Percentiles rank a stretch among this genome's conserved stretches.
phyloP scores from a whole-genome alignment of 2,888 invertebrate genomes.

The Flabesymbios commensalis region DNA sequence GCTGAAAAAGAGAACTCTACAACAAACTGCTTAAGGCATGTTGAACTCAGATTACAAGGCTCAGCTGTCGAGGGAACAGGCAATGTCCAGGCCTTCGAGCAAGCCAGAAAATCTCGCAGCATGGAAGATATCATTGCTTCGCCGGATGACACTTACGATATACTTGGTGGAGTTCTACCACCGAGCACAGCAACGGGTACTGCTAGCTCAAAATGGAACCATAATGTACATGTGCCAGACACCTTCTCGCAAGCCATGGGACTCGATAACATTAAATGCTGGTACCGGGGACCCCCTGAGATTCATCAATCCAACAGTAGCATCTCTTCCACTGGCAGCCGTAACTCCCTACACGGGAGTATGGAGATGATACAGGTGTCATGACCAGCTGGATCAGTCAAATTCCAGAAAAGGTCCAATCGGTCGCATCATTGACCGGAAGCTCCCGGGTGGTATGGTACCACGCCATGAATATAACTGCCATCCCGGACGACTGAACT shows the following conservation, averaged over 20 bases:
- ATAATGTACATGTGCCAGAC: conserved; percentile 40
- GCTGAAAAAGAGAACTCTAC: too few relatives aligned
- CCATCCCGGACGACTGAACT: too few relatives aligned
- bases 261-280: conserved; percentile 43
- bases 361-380: conserved; percentile 57
- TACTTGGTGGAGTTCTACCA: conserved; percentile 2
- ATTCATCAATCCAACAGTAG: conserved; percentile 56
- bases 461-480: too few relatives aligned
- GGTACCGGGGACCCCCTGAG: conserved; percentile 46
- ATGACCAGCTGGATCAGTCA: too few relatives aligned
- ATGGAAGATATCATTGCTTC: conserved; percentile 56
- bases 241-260: conserved; percentile 42
- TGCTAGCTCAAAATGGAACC: background rate
- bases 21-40: too few relatives aligned
- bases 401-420: too few relatives aligned
- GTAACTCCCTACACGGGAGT: conserved; percentile 55
- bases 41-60: too few relatives aligned
- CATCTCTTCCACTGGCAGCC: conserved; percentile 59
- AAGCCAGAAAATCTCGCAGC: conserved; percentile 54
- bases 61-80: conserved; percentile 10
- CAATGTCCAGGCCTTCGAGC: conserved; percentile 20
- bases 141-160: conserved; percentile 40
- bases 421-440: too few relatives aligned
- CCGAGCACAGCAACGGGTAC: conserved; percentile 14
- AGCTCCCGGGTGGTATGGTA: too few relatives aligned